Percentiles rank a stretch among this genome's conserved stretches.
Evolutionary conservation across 92 coral and sea anemone species (phyloP).

Genomic region (Umimayanthus chanpuru): DNA sequence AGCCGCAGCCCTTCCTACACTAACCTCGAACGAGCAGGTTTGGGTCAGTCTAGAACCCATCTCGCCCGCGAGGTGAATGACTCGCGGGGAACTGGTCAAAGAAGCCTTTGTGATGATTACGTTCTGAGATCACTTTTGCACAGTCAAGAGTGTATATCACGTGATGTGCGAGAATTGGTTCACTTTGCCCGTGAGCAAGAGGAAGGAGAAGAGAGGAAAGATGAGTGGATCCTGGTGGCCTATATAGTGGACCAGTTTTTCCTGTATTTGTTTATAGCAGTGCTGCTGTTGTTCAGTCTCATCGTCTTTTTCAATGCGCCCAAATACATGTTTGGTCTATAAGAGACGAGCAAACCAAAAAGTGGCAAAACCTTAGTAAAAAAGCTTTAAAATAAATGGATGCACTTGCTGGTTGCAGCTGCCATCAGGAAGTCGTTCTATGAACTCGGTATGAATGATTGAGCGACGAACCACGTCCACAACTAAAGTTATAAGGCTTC

Average conservation of each 20-base stretch:
- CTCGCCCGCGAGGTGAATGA: conserved; percentile 15
- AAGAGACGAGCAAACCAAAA: not conserved
- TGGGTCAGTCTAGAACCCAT: conserved; percentile 26
- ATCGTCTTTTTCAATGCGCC: conserved; percentile 80
- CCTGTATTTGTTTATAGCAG: conserved; percentile 72
- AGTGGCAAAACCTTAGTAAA: not conserved
- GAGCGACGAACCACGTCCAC: not conserved
- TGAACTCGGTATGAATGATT: no score
- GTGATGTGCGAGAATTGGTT: conserved; percentile 68
- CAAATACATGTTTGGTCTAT: conserved; percentile 52
- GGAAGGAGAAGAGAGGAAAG: conserved; percentile 67
- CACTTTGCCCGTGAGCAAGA: conserved; percentile 69
- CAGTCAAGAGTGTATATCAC: conserved; percentile 47
- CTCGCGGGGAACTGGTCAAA: conserved; percentile 10
- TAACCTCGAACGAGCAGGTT: conserved; percentile 24
- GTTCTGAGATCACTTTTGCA: conserved; percentile 39
- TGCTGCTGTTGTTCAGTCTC: conserved; percentile 59
- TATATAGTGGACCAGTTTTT: conserved; percentile 81
- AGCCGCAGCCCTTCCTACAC: conserved; percentile 3
- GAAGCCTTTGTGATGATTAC: conserved; percentile 32
- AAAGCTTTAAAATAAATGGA: not conserved
- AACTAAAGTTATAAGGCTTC: not conserved
- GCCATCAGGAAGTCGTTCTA: not conserved
- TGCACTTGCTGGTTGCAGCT: not conserved
- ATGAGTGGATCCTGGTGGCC: conserved; percentile 83